phyloP scores from a whole-genome alignment of 1,140 invertebrate species.

The Cephus cinctus region DNA sequence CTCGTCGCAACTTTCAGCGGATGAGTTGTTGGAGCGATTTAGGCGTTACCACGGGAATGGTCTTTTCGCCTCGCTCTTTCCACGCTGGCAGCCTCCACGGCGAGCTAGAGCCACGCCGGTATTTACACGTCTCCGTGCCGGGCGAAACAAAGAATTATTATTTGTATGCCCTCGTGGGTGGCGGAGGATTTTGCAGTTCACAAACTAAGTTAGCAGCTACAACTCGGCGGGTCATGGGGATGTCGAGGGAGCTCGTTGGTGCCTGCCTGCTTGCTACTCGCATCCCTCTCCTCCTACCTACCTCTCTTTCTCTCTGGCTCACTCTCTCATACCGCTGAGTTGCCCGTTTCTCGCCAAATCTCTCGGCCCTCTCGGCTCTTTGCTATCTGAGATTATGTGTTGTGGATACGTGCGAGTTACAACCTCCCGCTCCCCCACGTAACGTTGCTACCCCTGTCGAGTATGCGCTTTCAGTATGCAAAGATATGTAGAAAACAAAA shows the following conservation, averaged over 20 bases:
- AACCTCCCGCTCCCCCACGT: constrained; percentile 22
- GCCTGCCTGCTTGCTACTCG: constrained; percentile 23
- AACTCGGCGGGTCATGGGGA: constrained; percentile 24
- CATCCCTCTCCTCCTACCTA: constrained; percentile 5
- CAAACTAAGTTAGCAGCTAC: constrained; percentile 52
- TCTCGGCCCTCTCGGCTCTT: constrained; percentile 4
- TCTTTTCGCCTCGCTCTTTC: constrained; percentile 34
- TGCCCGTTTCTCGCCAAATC: too few species aligned
- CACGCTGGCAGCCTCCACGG: constrained; percentile 23
- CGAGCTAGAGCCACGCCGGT: constrained; percentile 33
- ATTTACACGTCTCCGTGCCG: constrained; percentile 49
- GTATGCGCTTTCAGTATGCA: too few species aligned
- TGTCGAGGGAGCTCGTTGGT: constrained; percentile 10
- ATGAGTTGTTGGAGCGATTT: constrained; percentile 56
- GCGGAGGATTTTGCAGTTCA: constrained; percentile 51
- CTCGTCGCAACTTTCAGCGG: constrained; percentile 50
- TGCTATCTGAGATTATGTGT: constrained; percentile 39
- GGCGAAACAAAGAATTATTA: constrained; percentile 56
- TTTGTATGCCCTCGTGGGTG: constrained; percentile 46
- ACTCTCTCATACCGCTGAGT: too few species aligned
- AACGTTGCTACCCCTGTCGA: too few species aligned
- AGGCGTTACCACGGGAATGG: constrained; percentile 45
- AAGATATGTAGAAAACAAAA: too few species aligned
- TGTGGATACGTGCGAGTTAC: constrained; percentile 33
- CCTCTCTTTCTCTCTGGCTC: not conserved